Base-by-base conservation (phyloP, 2,888 invertebrate species). In the Drosophila longiperda region DNA sequence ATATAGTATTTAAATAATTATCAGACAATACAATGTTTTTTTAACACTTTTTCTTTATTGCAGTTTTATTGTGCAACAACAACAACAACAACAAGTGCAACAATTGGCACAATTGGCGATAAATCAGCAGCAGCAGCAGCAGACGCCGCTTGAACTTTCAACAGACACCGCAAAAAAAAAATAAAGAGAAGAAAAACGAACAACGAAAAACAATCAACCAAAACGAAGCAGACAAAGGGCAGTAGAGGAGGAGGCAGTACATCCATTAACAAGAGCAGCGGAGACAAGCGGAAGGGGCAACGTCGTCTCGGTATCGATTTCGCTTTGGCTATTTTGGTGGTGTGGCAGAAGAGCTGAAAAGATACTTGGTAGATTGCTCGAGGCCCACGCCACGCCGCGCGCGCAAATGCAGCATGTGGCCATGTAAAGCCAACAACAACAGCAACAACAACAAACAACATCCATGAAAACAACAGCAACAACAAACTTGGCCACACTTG, bases 21-120 rank as follows among this genome's bases (percentile, higher is more conserved):
- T 40, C 55, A 57, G 29, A 33, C 60, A 59, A 49, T 17, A 50
- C 61, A 58, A 70, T 48, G 36, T 57, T 78, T 54, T 59, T 54
- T 59, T 64, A 73, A 66, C 75, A 64, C 20, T 49, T 59, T 52
- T 29, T 62, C 23, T 60, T 38, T 36, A 23, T 40, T 87, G 72
- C 88, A 86, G 85, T 78, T 80, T 82, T 87, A 87, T 89, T 87
- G 85, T 87, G 71, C 83, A 85, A 73, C 78, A 85, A 73, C 69
- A 87, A 64, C 78, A 87, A 64, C 78, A 78, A 75, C 69, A 87
- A 64, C 78, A 78, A 75, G 73, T 66, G 80, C 81, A 80, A 75
- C 87, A 89, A 87, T 87, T 87, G 87, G 53, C 61, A 81, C 72
- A 73, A 66, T 73, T 82, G 66, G 68, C 73, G 36, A 75, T 55